These are phyloP conservation scores for Salminus brasiliensis DNA, from an alignment of 2,113 vertebrate genomes.

Conservation along the genomic window DNA sequence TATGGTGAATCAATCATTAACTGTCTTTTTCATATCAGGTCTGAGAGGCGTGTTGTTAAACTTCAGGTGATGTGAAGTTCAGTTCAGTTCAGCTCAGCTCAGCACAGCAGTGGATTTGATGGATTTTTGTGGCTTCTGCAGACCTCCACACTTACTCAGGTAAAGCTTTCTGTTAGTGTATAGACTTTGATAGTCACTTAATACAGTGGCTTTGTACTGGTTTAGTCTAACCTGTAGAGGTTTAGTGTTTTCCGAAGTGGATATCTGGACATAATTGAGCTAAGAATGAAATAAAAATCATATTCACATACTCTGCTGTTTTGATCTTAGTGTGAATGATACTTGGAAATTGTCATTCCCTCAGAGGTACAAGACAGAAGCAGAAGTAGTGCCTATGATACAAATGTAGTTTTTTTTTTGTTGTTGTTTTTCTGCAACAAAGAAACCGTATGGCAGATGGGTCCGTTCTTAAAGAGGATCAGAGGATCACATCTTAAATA, in stretches of 20 bases:
- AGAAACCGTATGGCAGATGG: too few relatives aligned
- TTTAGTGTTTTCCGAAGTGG: too few relatives aligned
- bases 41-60: background rate
- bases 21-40: background rate
- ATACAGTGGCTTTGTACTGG: background rate
- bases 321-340: too few relatives aligned
- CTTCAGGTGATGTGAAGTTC: background rate
- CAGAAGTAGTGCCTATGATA: too few relatives aligned
- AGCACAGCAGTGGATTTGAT: background rate
- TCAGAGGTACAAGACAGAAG: too few relatives aligned
- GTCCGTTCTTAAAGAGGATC: too few relatives aligned
- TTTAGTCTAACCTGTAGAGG: background rate
- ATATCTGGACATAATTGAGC: background rate
- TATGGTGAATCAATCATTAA: conserved; percentile 24
- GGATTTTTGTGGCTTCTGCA: background rate
- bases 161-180: background rate
- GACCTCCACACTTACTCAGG: background rate
- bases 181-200: background rate
- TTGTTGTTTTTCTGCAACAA: too few relatives aligned
- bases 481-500: too few relatives aligned
- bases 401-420: too few relatives aligned
- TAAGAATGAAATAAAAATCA: background rate
- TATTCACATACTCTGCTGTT: too few relatives aligned
- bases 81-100: background rate
- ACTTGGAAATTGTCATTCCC: too few relatives aligned